phyloP scores from a whole-genome alignment of 1,140 invertebrate genomes.

The Reticulitermes speratus region DNA sequence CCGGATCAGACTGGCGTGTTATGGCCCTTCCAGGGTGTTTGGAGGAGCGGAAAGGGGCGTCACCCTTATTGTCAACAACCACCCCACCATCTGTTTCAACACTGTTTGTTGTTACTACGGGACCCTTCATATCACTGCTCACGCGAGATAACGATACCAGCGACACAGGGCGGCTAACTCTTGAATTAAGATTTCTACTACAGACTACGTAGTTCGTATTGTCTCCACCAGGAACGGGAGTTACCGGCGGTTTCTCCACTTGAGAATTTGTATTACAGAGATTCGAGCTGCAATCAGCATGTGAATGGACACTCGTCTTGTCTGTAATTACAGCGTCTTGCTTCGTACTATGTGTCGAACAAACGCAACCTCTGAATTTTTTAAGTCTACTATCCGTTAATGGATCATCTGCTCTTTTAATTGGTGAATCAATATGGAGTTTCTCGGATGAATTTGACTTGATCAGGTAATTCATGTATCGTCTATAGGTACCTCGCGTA shows the following conservation, averaged over 20 bases:
- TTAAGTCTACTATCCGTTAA: neutral
- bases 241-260: slow-evolving; percentile 34
- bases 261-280: slow-evolving; percentile 38
- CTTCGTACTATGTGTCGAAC: neutral
- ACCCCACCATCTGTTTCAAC: neutral
- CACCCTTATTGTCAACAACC: neutral
- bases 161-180: neutral
- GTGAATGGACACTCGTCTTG: neutral
- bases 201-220: neutral
- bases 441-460: slow-evolving; percentile 41
- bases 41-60: neutral
- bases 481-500: slow-evolving; percentile 48
- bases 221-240: slow-evolving; percentile 8
- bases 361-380: neutral
- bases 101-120: neutral
- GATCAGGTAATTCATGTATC: slow-evolving; percentile 36
- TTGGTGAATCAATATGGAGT: neutral
- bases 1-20: neutral
- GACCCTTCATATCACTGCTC: neutral
- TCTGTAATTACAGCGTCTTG: neutral
- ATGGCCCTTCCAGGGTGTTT: neutral
- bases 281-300: slow-evolving; percentile 12
- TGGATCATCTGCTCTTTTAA: neutral
- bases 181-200: neutral
- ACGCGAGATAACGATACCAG: neutral